Evolutionary conservation across 1,140 invertebrate genomes (phyloP).

Genomic region (Drosophila bocki): DNA sequence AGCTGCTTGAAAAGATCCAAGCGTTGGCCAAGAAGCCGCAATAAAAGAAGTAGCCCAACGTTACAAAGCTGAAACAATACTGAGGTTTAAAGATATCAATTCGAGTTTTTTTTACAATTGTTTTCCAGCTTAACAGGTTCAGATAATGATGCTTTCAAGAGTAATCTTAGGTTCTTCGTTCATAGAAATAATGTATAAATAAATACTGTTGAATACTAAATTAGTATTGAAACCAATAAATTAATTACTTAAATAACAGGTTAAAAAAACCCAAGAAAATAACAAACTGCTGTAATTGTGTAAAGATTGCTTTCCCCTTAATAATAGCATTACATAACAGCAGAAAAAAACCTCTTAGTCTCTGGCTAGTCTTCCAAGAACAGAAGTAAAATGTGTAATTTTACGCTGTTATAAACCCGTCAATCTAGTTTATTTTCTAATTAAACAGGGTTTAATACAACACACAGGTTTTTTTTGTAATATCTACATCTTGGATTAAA

Average conservation of each 20-base stretch:
- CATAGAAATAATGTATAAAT: conserved; percentile 2
- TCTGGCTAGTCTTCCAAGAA: no score
- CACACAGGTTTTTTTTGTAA: no score
- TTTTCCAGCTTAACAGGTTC: neutral
- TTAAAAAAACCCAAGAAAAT: no score
- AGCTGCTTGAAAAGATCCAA: conserved; percentile 12
- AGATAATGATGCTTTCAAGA: conserved; percentile 1
- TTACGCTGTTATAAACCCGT: no score
- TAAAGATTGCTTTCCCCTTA: no score
- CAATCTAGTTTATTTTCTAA: no score
- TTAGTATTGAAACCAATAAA: conserved; percentile 25
- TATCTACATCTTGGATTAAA: no score
- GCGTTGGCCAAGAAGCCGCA: neutral
- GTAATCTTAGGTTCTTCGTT: conserved; percentile 10
- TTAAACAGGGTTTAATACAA: no score
- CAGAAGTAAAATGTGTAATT: no score
- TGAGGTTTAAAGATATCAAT: neutral
- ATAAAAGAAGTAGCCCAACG: neutral
- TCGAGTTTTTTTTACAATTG: neutral
- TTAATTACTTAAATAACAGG: neutral
- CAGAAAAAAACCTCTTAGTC: no score
- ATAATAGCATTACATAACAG: no score
- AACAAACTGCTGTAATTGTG: no score
- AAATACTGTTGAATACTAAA: conserved; percentile 11
- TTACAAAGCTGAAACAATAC: neutral